Conservation (phyloP, 2,888 invertebrate genomes). For the Scaptomyza parva region DNA sequence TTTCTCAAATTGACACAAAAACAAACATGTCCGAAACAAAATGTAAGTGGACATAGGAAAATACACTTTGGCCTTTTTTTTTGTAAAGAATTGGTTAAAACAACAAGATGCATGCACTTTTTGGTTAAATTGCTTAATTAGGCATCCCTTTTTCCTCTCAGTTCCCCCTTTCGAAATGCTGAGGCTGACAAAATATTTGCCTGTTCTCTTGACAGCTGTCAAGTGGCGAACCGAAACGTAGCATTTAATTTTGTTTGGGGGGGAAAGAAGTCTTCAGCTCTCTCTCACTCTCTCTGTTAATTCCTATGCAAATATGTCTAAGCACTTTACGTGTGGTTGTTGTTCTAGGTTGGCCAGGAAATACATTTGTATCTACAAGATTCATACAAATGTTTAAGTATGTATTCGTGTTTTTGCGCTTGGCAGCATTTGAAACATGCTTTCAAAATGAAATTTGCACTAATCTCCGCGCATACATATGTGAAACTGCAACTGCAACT, state of each 20-base stretch:
- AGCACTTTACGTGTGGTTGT: constrained; percentile 64
- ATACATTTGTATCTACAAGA: constrained; percentile 25
- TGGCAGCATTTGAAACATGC: constrained; percentile 54
- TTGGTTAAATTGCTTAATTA: constrained; percentile 69
- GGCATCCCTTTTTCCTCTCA: constrained; percentile 35
- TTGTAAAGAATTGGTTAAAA: constrained; percentile 68
- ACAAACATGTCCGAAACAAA: constrained; percentile 53
- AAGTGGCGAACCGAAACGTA: constrained; percentile 71
- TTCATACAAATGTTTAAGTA: constrained; percentile 2
- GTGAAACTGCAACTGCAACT: constrained; percentile 19
- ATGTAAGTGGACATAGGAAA: constrained; percentile 17
- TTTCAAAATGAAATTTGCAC: constrained; percentile 71
- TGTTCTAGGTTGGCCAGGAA: constrained; percentile 36
- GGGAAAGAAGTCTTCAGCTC: neutral
- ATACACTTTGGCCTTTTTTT: constrained; percentile 22
- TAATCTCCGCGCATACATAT: constrained; percentile 59
- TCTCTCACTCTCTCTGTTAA: neutral
- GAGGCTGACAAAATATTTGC: constrained; percentile 75
- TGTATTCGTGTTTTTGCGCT: constrained; percentile 30
- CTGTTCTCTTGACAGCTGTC: constrained; percentile 74
- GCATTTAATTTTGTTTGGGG: constrained; percentile 57
- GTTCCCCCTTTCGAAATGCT: neutral
- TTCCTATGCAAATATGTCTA: constrained; percentile 70
- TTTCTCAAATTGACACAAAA: constrained; percentile 60
- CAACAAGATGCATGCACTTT: constrained; percentile 61